These are phyloP conservation scores for Nomada lathburiana DNA, from an alignment of 2,888 invertebrate genomes.

Conservation along the genomic window DNA sequence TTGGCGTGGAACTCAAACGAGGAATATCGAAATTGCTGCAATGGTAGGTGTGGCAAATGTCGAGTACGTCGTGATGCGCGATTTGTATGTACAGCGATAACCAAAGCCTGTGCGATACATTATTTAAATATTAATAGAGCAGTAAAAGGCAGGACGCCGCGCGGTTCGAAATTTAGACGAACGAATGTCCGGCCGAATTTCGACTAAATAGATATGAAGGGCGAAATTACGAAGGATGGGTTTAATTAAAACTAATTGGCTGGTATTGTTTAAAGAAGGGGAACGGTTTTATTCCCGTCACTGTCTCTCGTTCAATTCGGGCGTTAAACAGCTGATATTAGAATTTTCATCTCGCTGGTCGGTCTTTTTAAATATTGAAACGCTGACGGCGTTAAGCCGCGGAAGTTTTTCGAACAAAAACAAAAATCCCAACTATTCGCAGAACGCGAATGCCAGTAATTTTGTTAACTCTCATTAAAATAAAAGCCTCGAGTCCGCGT, in stretches of 20 bases:
- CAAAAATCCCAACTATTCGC: background rate
- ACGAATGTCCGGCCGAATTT: no score
- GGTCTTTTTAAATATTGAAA: background rate
- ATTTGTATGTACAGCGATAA: background rate
- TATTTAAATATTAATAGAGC: conserved; percentile 1
- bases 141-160: background rate
- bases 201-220: background rate
- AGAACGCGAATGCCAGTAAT: background rate
- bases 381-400: background rate
- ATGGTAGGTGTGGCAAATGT: background rate
- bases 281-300: background rate
- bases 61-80: background rate
- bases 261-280: background rate
- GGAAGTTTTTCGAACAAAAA: background rate
- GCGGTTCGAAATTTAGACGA: background rate
- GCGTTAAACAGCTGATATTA: no score
- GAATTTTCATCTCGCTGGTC: background rate
- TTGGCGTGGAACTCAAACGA: background rate
- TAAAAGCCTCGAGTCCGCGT: conserved; percentile 4
- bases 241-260: conserved; percentile 9
- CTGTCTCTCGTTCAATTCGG: background rate
- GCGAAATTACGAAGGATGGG: background rate
- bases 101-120: background rate
- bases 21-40: background rate
- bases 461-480: conserved; percentile 30